Conservation (phyloP, 2,113 vertebrate species). For the Anser cygnoides region DNA sequence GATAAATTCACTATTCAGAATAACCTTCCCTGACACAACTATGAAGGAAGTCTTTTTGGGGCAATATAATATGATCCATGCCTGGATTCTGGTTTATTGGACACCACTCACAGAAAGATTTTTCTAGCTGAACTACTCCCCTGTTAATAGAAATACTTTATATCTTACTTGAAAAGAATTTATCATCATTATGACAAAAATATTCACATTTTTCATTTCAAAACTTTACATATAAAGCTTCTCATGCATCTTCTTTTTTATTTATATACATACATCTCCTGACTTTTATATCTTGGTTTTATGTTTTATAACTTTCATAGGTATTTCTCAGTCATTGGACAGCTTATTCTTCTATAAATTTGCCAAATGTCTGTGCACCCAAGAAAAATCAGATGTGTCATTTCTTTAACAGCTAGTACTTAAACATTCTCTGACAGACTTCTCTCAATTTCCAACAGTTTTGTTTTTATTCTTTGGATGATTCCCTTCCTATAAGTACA, state of each 20-base stretch:
- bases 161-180: background rate
- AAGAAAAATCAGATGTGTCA: background rate
- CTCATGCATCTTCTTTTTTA: background rate
- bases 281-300: background rate
- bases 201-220: background rate
- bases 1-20: background rate
- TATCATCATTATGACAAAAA: background rate
- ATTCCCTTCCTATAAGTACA: background rate
- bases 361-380: background rate
- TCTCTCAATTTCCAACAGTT: background rate
- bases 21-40: background rate
- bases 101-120: background rate
- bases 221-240: background rate
- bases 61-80: rapidly evolving
- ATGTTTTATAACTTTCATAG: background rate
- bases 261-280: rapidly evolving
- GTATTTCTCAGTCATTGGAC: background rate
- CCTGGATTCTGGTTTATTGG: background rate
- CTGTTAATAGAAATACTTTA: background rate
- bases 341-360: background rate
- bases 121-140: background rate
- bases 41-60: background rate
- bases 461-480: background rate
- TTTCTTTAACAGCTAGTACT: background rate
- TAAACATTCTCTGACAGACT: background rate